Evolutionary conservation across 2,888 invertebrate genomes (phyloP).

Genomic region (Ethmia dodecea): DNA sequence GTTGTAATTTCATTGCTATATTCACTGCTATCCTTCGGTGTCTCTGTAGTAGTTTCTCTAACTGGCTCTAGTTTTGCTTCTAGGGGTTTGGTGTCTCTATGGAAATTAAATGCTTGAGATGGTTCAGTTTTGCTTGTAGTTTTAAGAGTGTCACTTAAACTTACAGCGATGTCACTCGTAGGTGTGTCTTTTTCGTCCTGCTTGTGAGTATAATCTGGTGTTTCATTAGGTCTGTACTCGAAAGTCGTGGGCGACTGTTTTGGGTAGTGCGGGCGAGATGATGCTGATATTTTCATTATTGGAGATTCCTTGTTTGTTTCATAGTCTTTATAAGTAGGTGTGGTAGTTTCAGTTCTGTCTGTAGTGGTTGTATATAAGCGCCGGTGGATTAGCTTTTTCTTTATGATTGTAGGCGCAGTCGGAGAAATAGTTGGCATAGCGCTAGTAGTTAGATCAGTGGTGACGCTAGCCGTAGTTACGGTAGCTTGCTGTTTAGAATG

Average conservation of each 20-base stretch:
- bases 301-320: slow-evolving; percentile 58
- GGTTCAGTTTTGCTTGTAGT: slow-evolving; percentile 31
- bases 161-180: slow-evolving; percentile 67
- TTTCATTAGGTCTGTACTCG: slow-evolving; percentile 45
- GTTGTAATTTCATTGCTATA: slow-evolving; percentile 39
- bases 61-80: slow-evolving; percentile 53
- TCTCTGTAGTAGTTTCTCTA: slow-evolving; percentile 40
- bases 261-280: slow-evolving; percentile 39
- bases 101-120: slow-evolving; percentile 57
- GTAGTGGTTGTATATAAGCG: slow-evolving; percentile 48
- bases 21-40: slow-evolving; percentile 29
- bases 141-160: slow-evolving; percentile 46
- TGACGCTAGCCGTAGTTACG: slow-evolving; percentile 61
- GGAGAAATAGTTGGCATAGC: slow-evolving; percentile 66
- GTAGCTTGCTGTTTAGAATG: slow-evolving; percentile 44
- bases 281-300: slow-evolving; percentile 70
- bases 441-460: slow-evolving; percentile 65
- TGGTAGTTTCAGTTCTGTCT: slow-evolving; percentile 54
- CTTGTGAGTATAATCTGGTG: slow-evolving; percentile 65
- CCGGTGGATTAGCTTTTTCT: slow-evolving; percentile 57
- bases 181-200: slow-evolving; percentile 75
- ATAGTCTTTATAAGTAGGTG: slow-evolving; percentile 37
- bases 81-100: slow-evolving; percentile 62
- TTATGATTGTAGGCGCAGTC: slow-evolving; percentile 58
- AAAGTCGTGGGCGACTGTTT: slow-evolving; percentile 37